These are phyloP conservation scores for Lycodopsis pacificus DNA, from an alignment of 2,797 vertebrate species.

Conservation along the genomic window DNA sequence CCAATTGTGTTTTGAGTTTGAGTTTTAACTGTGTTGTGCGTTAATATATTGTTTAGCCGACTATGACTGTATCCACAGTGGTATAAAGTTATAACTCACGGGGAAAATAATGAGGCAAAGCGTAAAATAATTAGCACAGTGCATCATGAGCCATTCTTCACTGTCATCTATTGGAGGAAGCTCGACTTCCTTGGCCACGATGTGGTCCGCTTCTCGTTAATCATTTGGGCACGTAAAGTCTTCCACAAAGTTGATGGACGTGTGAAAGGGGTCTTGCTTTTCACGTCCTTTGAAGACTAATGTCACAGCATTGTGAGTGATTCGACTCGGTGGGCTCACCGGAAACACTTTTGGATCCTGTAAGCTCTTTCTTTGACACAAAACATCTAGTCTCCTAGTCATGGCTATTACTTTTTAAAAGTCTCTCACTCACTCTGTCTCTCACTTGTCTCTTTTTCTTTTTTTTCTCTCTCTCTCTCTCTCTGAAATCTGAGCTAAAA, in stretches of 20 bases:
- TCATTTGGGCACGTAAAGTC: constrained; percentile 73
- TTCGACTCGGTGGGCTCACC: constrained; percentile 75
- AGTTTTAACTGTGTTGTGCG: background rate
- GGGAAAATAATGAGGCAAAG: constrained; percentile 51
- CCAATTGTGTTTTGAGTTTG: background rate
- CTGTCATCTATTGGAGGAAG: constrained; percentile 58
- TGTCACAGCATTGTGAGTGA: constrained; percentile 77
- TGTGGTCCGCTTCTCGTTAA: constrained; percentile 71
- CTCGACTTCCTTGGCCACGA: constrained; percentile 61
- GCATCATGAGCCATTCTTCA: constrained; percentile 58
- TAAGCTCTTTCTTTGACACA: constrained; percentile 65
- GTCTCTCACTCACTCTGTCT: constrained; percentile 21
- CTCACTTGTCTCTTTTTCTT: constrained; percentile 8
- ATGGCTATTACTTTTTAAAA: constrained; percentile 64
- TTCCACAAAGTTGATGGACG: constrained; percentile 69
- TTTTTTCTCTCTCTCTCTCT: background rate
- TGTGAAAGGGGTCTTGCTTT: constrained; percentile 74
- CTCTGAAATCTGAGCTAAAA: constrained; percentile 26
- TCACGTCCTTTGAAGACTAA: constrained; percentile 72
- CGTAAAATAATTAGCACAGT: constrained; percentile 45
- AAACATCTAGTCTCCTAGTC: constrained; percentile 66
- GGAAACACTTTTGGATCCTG: constrained; percentile 69
- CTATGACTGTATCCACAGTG: background rate
- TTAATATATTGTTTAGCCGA: background rate
- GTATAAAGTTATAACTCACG: constrained; percentile 23